Base-by-base conservation (phyloP, 30 jellyfish, hydroid and myxozoan genomes). In the Pseudorhiza aurosa region DNA sequence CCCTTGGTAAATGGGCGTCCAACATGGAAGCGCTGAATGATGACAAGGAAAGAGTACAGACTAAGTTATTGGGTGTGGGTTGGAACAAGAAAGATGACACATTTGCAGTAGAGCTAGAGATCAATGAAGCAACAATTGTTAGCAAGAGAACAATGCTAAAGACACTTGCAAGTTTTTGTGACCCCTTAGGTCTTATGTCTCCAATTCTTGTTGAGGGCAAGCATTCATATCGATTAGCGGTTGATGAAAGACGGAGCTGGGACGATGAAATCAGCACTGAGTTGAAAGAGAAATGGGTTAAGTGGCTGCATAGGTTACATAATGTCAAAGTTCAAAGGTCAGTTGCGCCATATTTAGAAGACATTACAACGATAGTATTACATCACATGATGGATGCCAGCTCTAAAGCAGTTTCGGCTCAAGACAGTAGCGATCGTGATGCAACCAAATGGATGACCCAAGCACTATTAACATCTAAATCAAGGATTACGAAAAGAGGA, bases 351-450 rank as follows among this genome's bases (percentile, higher is more conserved):
- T 76, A 76, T 35, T 11, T 36, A 35, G 88, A 60, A 76, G 79
- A 60, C 17, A 37, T 76, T 14, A 56, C 79, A 58, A 26, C 26
- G 27, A 37, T 76, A 5, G 88, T 57, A 26, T 24, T 76, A 24
- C 79, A 76, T 60, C 78, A 76, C 53, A 4, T 76, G 50, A 60
- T 76, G 79, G 88, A 76, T 51, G 88, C 88, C 49, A 60, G 88
- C 39, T 18, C 46, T 15, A 76, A 76, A 30, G 88, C 75, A 19
- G 88, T 76, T 19, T 7, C 88, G 8, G 88, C 79, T 8, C 79
- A 35, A 29, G 58, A 78, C 2, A 35, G 57, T 0, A 79, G 79
- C 10, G 24, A 56, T 11, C 55, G 57, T 3, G 39, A 51, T 22
- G 79, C 57, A 37, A 78, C 79, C 2, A 76, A 79, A 37, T 78